Percentiles rank a stretch among this genome's conserved stretches.
These are phyloP conservation scores for Bettongia penicillata DNA, from an alignment of 2,113 vertebrate genomes.

Conservation along the genomic window DNA sequence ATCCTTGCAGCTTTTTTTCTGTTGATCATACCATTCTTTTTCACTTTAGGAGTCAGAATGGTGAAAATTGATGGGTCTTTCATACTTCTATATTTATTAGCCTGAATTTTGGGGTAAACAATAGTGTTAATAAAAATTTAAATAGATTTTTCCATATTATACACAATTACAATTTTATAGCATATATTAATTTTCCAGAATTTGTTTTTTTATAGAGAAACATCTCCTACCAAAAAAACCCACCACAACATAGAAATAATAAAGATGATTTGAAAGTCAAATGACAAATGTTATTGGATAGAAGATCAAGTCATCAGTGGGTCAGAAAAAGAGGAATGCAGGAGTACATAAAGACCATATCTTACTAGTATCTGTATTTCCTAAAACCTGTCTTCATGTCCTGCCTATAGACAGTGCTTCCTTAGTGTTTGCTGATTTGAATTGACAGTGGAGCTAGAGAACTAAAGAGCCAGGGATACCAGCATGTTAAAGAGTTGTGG, in stretches of 20 bases:
- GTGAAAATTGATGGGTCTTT: background rate
- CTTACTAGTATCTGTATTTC: background rate
- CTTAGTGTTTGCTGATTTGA: background rate
- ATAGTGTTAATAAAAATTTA: background rate
- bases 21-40: slow-evolving; percentile 27
- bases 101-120: background rate
- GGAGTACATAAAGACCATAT: background rate
- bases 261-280: background rate
- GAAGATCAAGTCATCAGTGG: background rate
- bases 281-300: background rate
- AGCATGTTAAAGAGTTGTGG: background rate
- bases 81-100: background rate
- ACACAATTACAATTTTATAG: background rate
- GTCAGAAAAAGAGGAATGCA: background rate
- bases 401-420: background rate
- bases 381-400: background rate
- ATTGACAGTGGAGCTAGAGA: background rate
- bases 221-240: background rate
- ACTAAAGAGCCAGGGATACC: background rate
- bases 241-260: background rate
- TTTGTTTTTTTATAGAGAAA: background rate
- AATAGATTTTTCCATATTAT: background rate
- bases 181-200: background rate
- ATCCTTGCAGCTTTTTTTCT: slow-evolving; percentile 35
- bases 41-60: background rate